Evolutionary conservation across 1,140 invertebrate species (phyloP).

Genomic region (Bombus vancouverensis): DNA sequence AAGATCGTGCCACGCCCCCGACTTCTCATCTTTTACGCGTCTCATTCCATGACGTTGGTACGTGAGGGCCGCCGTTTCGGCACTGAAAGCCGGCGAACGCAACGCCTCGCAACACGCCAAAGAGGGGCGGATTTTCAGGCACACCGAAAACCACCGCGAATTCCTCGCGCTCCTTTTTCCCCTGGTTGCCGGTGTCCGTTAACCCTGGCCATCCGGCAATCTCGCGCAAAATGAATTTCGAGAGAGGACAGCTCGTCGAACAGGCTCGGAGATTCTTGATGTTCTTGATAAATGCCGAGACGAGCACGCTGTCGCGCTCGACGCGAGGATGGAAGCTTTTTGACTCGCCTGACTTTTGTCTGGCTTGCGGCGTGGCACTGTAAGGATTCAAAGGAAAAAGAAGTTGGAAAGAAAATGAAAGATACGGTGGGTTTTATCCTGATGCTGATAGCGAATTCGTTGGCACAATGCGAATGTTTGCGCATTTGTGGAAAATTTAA

Average conservation of each 20-base stretch:
- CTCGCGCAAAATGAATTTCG: constrained; percentile 32
- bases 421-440: no score
- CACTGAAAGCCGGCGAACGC: constrained; percentile 48
- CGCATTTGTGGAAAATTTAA: no score
- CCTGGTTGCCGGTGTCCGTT: constrained; percentile 2
- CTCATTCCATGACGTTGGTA: constrained; percentile 69
- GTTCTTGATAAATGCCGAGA: constrained; percentile 2
- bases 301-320: no score
- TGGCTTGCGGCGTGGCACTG: no score
- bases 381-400: no score
- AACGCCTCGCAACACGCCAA: constrained; percentile 51
- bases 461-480: no score
- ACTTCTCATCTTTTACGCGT: constrained; percentile 76
- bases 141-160: constrained; percentile 30
- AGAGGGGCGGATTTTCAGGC: constrained; percentile 52
- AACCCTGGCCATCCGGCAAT: constrained; percentile 27
- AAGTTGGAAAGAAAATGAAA: no score
- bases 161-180: constrained; percentile 43
- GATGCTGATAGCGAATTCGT: no score
- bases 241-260: constrained; percentile 13
- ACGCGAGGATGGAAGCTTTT: not conserved
- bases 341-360: not conserved
- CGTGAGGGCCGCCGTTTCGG: constrained; percentile 52
- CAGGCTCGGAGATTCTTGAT: not conserved
- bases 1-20: constrained; percentile 69